Evolutionary conservation across 2,888 invertebrate genomes (phyloP).

Genomic region (Drosophila mayaguana): DNA sequence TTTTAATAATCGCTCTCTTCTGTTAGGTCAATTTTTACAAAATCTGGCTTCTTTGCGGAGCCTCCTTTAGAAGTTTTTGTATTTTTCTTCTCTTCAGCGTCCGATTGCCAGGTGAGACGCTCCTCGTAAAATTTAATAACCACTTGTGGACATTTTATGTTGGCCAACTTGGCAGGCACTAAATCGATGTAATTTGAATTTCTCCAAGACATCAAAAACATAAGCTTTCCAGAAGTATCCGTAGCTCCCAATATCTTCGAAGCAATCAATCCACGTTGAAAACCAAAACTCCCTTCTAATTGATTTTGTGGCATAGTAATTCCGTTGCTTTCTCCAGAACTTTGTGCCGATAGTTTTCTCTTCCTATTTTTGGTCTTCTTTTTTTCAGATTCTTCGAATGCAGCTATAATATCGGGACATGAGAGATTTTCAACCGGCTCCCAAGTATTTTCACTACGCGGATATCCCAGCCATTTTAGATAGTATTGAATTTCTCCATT

Average conservation of each 20-base stretch:
- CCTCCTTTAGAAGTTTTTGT: neutral
- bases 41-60: neutral
- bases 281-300: slow-evolving; percentile 86
- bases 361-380: slow-evolving; percentile 85
- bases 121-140: slow-evolving; percentile 97
- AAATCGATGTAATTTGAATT: slow-evolving; percentile 95
- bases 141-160: slow-evolving; percentile 93
- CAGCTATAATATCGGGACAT: slow-evolving; percentile 94
- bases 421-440: slow-evolving; percentile 96
- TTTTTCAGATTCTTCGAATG: slow-evolving; percentile 92
- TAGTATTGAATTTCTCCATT: slow-evolving; percentile 90
- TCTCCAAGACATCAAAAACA: slow-evolving; percentile 97
- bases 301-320: neutral
- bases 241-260: slow-evolving; percentile 95
- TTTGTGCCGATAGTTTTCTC: slow-evolving; percentile 83
- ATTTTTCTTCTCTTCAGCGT: slow-evolving; percentile 24
- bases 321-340: slow-evolving; percentile 31
- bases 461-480: slow-evolving; percentile 92
- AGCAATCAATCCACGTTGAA: slow-evolving; percentile 92
- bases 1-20: neutral
- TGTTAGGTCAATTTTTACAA: neutral
- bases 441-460: slow-evolving; percentile 97
- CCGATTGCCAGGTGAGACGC: slow-evolving; percentile 94
- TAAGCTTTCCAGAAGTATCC: slow-evolving; percentile 94
- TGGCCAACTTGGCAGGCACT: slow-evolving; percentile 94